Evolutionary conservation across 2,113 vertebrate genomes (phyloP).

Genomic region (Erythrocercus mccallii): DNA sequence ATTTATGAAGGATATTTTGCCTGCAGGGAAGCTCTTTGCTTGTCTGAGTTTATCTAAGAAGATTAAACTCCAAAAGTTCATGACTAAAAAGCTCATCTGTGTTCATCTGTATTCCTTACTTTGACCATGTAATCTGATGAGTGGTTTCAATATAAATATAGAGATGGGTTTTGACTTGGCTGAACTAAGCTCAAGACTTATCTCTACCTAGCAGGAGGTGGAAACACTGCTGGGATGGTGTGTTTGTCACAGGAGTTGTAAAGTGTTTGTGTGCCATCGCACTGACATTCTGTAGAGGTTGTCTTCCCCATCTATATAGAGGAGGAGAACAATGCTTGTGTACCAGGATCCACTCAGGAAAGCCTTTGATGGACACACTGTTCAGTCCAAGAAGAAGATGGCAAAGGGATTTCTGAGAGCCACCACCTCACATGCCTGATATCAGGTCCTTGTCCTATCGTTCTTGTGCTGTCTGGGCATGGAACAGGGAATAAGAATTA

Average conservation of each 20-base stretch:
- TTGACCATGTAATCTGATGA: constrained; percentile 16
- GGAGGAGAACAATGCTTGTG: fast-evolving
- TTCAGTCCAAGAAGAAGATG: not conserved
- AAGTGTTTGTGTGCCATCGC: not conserved
- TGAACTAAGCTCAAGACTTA: constrained; percentile 33
- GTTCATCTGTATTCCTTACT: constrained; percentile 26
- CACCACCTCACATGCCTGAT: fast-evolving
- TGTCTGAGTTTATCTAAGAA: constrained; percentile 46
- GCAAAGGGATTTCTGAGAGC: not conserved
- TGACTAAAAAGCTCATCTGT: constrained; percentile 10
- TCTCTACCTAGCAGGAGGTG: not conserved
- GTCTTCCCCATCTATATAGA: fast-evolving
- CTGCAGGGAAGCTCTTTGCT: constrained; percentile 6
- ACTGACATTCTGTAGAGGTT: not conserved
- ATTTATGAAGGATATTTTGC: not conserved
- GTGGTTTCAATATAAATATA: not conserved
- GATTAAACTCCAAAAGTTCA: constrained; percentile 42
- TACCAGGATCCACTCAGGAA: not conserved
- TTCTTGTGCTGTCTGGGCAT: fast-evolving
- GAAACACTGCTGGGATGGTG: not conserved
- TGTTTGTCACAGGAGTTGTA: not conserved
- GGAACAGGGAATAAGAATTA: not conserved
- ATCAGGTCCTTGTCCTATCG: fast-evolving
- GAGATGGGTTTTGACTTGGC: not conserved
- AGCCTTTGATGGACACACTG: fast-evolving